Base-by-base conservation (phyloP, 2,113 vertebrate genomes). In the Crotalus helleri region DNA sequence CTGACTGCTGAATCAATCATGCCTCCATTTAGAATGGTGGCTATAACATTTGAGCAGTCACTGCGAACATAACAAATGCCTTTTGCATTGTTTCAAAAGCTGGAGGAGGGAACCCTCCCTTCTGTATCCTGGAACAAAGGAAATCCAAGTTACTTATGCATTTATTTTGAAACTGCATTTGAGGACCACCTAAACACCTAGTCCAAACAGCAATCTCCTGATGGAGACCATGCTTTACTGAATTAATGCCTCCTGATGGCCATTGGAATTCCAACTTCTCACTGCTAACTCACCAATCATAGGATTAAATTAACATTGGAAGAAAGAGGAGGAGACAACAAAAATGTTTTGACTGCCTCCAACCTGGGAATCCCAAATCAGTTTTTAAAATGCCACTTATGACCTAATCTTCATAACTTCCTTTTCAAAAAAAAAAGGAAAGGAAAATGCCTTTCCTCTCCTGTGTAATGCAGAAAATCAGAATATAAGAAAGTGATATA, bases 111-210 rank as follows among this genome's bases (percentile, higher is more conserved):
- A 94, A 94, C 92, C 91, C 94, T 95, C 90, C 0, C 0, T 90
- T n/a, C 59, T 93, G 89, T 39, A 91, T 93, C 94, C 74, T 7
- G 87, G 92, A 96, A 96, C 64, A 94, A 97, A 92, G 1, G 39
- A 96, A 93, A 95, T 64, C 88, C 26, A n/a, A 92, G 64, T 59
- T 51, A 90, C 23, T 53, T 93, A 92, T 0, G 17, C 17, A 94
- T 93, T 96, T 96, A 85, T 57, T 94, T 91, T 69, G 93, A 94
- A 96, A 95, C 94, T 87, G 90, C 91, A 93, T 92, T 90, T 90
- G 87, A 95, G 94, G 87, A 94, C 92, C 95, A 96, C 74, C 93
- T 44, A 53, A 87, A 54, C 39, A 92, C 94, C 94, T 93, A 74
- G 94, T 5, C 46, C 58, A 85, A 21, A 86, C 94, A 93, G 88